Conservation (phyloP, 1,140 invertebrate genomes). For the Panulirus ornatus region DNA sequence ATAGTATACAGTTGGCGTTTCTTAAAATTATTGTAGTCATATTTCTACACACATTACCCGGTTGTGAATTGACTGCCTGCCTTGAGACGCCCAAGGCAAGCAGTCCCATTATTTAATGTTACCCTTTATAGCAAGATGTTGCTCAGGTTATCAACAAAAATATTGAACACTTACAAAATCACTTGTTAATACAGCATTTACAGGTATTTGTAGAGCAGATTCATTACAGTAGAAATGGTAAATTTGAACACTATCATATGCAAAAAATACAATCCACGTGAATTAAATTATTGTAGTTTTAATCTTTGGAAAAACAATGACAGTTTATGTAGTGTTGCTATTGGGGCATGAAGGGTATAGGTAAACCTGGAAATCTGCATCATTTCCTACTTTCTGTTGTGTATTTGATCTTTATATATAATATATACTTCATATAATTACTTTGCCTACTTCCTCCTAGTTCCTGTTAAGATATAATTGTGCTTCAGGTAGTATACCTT, state of each 20-base stretch:
- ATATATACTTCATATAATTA: conserved; percentile 19
- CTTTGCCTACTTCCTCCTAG: conserved; percentile 36
- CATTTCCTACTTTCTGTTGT: not conserved
- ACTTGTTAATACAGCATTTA: conserved; percentile 66
- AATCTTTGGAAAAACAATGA: not conserved
- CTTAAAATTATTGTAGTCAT: conserved; percentile 13
- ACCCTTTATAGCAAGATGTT: conserved; percentile 43
- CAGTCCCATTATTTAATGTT: conserved; percentile 27
- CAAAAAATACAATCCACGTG: conserved; percentile 43
- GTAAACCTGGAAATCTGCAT: conserved; percentile 6
- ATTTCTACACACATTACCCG: conserved; percentile 20
- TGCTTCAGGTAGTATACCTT: conserved; percentile 30
- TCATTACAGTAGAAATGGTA: no score
- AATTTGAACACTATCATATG: conserved; percentile 29
- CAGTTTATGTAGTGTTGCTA: conserved; percentile 22
- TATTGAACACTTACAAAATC: conserved; percentile 51
- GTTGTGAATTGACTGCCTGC: conserved; percentile 45
- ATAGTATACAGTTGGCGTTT: conserved; percentile 9
- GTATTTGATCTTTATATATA: not conserved
- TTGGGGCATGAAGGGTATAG: conserved; percentile 7
- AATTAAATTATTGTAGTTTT: conserved; percentile 9
- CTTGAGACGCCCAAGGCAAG: conserved; percentile 7
- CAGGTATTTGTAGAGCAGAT: no score
- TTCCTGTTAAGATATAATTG: conserved; percentile 37
- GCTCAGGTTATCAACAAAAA: conserved; percentile 50